These are phyloP conservation scores for Glaucidium brasilianum DNA, from an alignment of 2,113 vertebrate genomes.

Conservation along the genomic window DNA sequence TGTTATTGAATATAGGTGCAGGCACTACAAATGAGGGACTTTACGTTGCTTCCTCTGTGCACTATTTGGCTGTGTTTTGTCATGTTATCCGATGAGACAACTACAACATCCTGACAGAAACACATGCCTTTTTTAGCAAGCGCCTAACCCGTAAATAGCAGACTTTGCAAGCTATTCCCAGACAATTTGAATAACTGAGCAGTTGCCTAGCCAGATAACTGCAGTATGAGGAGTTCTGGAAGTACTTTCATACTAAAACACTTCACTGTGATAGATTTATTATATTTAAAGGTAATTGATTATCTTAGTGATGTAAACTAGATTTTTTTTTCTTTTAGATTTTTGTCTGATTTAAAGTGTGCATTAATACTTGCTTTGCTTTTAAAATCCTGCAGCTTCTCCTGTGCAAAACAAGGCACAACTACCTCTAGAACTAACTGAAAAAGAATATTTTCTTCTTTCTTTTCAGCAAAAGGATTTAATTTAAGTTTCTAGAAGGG, in stretches of 20 bases:
- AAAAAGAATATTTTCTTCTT: background rate
- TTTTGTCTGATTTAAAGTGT: background rate
- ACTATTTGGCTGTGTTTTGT: background rate
- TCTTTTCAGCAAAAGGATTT: background rate
- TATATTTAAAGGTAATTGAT: background rate
- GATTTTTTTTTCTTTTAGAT: background rate
- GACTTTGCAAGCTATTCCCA: background rate
- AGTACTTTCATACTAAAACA: background rate
- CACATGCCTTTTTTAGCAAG: background rate
- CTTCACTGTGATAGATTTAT: background rate
- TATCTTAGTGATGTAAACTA: background rate
- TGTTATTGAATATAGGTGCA: background rate
- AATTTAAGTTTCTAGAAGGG: background rate
- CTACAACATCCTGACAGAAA: background rate
- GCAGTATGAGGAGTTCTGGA: background rate
- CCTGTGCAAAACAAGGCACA: background rate
- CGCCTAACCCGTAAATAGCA: background rate
- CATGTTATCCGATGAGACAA: background rate
- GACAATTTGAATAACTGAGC: background rate
- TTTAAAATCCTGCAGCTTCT: background rate
- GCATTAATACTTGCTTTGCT: background rate
- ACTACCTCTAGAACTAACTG: background rate
- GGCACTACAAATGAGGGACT: background rate
- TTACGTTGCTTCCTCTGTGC: background rate
- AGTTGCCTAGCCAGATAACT: background rate